Evolutionary conservation across 2,113 vertebrate species (phyloP).

Genomic region (Nannospalax galili): DNA sequence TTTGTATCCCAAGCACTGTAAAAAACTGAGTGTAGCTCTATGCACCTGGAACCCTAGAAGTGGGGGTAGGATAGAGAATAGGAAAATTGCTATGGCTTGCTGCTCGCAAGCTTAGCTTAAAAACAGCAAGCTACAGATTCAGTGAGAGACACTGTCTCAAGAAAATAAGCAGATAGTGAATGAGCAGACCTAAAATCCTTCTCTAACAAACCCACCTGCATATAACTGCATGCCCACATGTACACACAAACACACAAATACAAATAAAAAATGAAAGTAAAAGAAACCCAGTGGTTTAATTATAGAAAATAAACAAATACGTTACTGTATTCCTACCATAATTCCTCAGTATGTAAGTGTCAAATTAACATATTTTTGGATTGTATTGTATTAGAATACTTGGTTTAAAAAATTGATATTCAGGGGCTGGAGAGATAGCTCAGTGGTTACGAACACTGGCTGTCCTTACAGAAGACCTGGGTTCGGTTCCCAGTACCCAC

Average conservation of each 20-base stretch:
- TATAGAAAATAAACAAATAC: neutral
- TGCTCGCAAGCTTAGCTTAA: neutral
- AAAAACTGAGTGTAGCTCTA: neutral
- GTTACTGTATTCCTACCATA: neutral
- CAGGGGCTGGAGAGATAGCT: too few species aligned
- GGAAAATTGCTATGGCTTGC: too few species aligned
- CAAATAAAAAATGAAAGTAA: too few species aligned
- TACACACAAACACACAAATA: neutral
- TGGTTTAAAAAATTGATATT: neutral
- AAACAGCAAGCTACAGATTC: neutral
- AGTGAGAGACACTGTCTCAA: neutral
- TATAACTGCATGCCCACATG: neutral
- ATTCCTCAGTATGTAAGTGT: neutral
- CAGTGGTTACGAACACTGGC: too few species aligned
- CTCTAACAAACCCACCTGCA: fast-evolving
- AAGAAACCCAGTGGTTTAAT: neutral
- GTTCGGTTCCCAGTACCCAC: too few species aligned
- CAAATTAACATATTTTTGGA: neutral
- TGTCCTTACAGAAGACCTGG: too few species aligned
- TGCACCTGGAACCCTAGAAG: too few species aligned
- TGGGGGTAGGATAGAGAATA: neutral
- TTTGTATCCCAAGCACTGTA: neutral
- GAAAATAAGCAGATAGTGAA: neutral
- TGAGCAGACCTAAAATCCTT: too few species aligned
- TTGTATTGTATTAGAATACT: neutral